These are phyloP conservation scores for Drosophila gaucha DNA, from an alignment of 2,888 invertebrate genomes.

Conservation along the genomic window DNA sequence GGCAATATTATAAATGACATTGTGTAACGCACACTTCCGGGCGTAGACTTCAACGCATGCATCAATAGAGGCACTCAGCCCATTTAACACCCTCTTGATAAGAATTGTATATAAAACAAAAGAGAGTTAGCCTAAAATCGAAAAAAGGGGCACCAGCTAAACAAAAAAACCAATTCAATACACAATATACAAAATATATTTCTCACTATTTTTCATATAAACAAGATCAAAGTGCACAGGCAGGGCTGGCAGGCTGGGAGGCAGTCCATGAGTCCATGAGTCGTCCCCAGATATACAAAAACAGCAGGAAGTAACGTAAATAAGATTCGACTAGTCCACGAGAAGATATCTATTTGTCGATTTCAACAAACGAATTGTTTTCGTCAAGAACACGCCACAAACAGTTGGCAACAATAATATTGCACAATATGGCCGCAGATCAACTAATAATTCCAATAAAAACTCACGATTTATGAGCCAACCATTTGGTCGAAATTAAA, in stretches of 20 bases:
- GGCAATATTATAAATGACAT: constrained; percentile 48
- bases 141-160: constrained; percentile 14
- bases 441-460: constrained; percentile 78
- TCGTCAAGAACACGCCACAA: constrained; percentile 62
- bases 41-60: constrained; percentile 24
- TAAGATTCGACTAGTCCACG: constrained; percentile 45
- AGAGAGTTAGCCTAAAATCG: constrained; percentile 3
- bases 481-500: constrained; percentile 46
- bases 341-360: constrained; percentile 52
- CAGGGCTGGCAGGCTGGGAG: constrained; percentile 12
- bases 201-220: constrained; percentile 75
- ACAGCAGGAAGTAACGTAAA: constrained; percentile 78
- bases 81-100: constrained; percentile 76
- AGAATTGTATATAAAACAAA: constrained; percentile 68
- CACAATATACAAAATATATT: constrained; percentile 57
- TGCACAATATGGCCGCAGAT: constrained; percentile 80
- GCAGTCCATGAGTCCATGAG: constrained; percentile 58
- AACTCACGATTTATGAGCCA: constrained; percentile 60
- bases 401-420: constrained; percentile 72
- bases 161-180: constrained; percentile 46
- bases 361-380: constrained; percentile 68
- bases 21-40: constrained; percentile 50
- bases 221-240: constrained; percentile 75
- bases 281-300: constrained; percentile 76
- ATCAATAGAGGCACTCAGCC: constrained; percentile 43